Percentiles rank a stretch among this genome's conserved stretches.
Evolutionary conservation across 1,140 invertebrate genomes (phyloP).

Genomic region (Heliconius eleuchia): DNA sequence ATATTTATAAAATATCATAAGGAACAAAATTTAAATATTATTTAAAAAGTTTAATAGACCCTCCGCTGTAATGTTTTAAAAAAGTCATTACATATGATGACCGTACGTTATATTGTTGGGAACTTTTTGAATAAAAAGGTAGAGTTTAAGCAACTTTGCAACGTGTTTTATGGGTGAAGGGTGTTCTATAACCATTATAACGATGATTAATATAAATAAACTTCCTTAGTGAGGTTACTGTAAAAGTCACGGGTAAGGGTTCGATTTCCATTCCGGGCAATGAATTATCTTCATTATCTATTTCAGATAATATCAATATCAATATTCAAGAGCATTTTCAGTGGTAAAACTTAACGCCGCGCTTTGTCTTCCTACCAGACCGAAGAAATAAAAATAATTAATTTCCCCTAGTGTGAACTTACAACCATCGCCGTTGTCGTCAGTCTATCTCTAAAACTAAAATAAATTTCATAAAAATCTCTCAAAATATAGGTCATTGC

Average conservation of each 20-base stretch:
- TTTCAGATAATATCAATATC: too few relatives aligned
- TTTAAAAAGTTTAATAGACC: neutral
- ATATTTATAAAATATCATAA: neutral
- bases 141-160: neutral
- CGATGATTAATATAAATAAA: neutral
- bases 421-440: too few relatives aligned
- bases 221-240: too few relatives aligned
- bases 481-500: constrained; percentile 1
- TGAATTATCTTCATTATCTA: too few relatives aligned
- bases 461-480: neutral
- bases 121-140: constrained; percentile 6
- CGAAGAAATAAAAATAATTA: too few relatives aligned
- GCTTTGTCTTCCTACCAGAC: too few relatives aligned
- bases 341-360: too few relatives aligned
- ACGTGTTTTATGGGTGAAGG: neutral
- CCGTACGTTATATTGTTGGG: neutral
- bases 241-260: too few relatives aligned
- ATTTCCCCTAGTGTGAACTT: too few relatives aligned
- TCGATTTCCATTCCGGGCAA: too few relatives aligned
- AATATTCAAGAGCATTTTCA: too few relatives aligned
- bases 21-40: too few relatives aligned
- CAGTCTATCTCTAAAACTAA: neutral
- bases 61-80: neutral
- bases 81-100: constrained; percentile 10
- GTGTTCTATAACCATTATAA: neutral